A percentile compares a stretch with the other conserved stretches of the same genome.
Conservation (phyloP, 2,888 invertebrate genomes). For the Notodonta ziczac region DNA sequence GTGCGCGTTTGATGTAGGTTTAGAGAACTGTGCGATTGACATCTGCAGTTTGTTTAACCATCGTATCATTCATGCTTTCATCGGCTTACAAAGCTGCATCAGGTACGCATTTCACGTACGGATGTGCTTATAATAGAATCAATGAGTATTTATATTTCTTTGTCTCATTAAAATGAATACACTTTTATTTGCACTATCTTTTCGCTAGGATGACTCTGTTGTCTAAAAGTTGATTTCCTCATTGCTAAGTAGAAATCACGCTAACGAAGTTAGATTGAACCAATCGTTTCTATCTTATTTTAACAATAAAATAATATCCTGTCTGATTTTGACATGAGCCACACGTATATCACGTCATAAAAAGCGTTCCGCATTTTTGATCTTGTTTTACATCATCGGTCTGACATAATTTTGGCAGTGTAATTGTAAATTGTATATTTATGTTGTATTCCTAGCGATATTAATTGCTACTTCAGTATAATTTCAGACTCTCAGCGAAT, state of each 20-base stretch:
- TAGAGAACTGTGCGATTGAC: not conserved
- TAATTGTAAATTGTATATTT: not conserved
- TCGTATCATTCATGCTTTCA: slow-evolving; percentile 1
- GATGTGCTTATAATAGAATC: not conserved
- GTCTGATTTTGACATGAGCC: not conserved
- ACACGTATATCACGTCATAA: not conserved
- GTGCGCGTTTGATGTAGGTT: slow-evolving; percentile 15
- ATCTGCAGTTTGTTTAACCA: not conserved
- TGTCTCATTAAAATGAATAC: no score
- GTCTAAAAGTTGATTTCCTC: no score
- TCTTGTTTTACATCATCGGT: not conserved
- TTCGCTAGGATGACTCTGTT: no score
- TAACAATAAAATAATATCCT: not conserved
- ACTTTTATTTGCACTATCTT: no score
- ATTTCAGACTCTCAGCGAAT: no score
- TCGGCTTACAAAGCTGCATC: not conserved
- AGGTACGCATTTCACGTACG: not conserved
- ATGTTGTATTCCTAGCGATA: no score
- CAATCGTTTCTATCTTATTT: no score
- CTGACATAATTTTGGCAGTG: not conserved
- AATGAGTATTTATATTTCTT: not conserved
- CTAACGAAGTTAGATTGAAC: no score
- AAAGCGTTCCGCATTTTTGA: not conserved
- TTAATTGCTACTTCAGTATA: no score
- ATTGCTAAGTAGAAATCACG: no score